Evolutionary conservation across 2,797 vertebrate genomes (phyloP).

Genomic region (Remorina albescens): DNA sequence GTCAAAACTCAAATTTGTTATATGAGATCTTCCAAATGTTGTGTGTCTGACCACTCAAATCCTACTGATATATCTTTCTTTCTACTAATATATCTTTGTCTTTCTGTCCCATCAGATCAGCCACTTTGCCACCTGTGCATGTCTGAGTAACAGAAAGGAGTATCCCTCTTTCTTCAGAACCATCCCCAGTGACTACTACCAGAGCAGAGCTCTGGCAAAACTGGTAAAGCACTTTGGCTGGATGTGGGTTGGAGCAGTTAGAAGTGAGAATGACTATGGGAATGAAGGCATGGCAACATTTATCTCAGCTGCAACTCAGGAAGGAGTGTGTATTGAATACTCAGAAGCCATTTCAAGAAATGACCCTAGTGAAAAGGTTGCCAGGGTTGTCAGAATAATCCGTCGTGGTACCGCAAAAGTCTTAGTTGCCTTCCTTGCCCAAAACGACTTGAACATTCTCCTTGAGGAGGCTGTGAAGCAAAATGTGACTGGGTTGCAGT

Average conservation of each 20-base stretch:
- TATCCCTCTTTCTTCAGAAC: constrained; percentile 85
- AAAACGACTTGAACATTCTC: constrained; percentile 80
- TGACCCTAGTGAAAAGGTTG: constrained; percentile 63
- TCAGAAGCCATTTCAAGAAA: constrained; percentile 84
- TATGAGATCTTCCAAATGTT: too few relatives aligned
- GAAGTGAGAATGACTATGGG: constrained; percentile 85
- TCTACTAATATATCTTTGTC: neutral
- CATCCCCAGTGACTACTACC: constrained; percentile 84
- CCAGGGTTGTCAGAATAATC: constrained; percentile 78
- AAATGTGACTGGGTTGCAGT: constrained; percentile 83
- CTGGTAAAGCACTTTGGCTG: constrained; percentile 84
- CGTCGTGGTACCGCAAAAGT: constrained; percentile 76
- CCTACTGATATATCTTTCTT: too few relatives aligned
- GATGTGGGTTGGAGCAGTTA: constrained; percentile 85
- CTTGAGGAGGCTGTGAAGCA: constrained; percentile 81
- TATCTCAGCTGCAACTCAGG: constrained; percentile 74
- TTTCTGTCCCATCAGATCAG: constrained; percentile 73
- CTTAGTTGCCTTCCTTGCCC: constrained; percentile 82
- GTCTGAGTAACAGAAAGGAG: constrained; percentile 82
- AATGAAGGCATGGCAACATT: constrained; percentile 84
- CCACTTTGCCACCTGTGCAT: constrained; percentile 85
- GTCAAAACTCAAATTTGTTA: neutral
- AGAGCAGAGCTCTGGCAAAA: constrained; percentile 83
- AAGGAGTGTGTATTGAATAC: constrained; percentile 84
- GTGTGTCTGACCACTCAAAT: neutral